Percentiles rank a stretch among this genome's conserved stretches.
Conservation (phyloP, 2,797 vertebrate species). For the Austrolebias charrua region DNA sequence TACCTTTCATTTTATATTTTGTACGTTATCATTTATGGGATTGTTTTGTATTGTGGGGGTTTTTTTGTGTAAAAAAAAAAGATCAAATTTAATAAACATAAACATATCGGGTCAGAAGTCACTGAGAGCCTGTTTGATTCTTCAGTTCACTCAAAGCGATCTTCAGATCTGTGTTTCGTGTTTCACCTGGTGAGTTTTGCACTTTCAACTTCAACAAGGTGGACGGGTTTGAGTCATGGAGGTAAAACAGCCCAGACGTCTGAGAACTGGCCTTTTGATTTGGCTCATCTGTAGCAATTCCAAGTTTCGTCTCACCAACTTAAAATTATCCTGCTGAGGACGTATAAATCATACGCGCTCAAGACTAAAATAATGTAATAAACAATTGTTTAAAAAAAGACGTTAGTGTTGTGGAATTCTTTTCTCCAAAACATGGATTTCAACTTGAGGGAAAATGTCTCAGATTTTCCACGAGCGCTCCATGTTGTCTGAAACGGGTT, state of each 20-base stretch:
- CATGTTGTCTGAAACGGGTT: slow-evolving; percentile 39
- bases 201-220: slow-evolving; percentile 49
- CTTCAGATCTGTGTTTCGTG: slow-evolving; percentile 12
- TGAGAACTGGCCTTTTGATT: slow-evolving; percentile 45
- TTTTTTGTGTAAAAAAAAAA: no score
- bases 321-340: neutral
- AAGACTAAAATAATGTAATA: no score
- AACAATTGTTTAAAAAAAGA: no score
- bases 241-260: slow-evolving; percentile 20
- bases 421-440: slow-evolving; percentile 29
- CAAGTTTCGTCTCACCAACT: slow-evolving; percentile 32
- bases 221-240: slow-evolving; percentile 56
- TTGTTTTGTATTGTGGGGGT: no score
- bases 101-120: neutral
- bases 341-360: no score
- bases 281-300: slow-evolving; percentile 45
- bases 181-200: slow-evolving; percentile 37
- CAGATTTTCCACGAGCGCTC: slow-evolving; percentile 64
- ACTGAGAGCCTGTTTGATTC: neutral
- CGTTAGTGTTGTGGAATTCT: neutral
- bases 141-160: slow-evolving; percentile 18
- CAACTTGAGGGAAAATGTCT: slow-evolving; percentile 40
- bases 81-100: no score
- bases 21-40: no score
- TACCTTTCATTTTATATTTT: no score